Base-by-base conservation (phyloP, 2,888 invertebrate species). In the Xylocampa areola region DNA sequence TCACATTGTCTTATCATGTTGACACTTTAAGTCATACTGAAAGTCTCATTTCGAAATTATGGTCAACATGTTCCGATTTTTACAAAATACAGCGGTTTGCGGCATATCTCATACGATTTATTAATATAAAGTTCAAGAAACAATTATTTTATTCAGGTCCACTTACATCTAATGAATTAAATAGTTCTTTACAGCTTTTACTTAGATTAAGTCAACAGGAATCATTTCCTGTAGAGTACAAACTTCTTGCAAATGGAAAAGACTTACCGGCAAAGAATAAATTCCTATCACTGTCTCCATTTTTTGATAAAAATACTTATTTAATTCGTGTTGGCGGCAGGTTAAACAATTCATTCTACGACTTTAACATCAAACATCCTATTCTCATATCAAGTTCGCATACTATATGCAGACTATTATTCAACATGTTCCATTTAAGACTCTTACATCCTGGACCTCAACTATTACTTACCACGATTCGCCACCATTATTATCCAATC, bases 261-360 rank as follows among this genome's bases (percentile, higher is more conserved):
- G 5, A 25, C 10, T 52, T 51, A 41, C 44, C 39, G 13, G 44
- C 37, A 1, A 60, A 60, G 30, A 48, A 53, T 25, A 43, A 35
- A 35, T 33, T 52, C 13, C n/a, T 52, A 27, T 36, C 47, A 14
- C 32, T 58, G 32, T 47, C 47, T 8, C 58, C 58, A 39, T 48
- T 59, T 27, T 16, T 49, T n/a, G 48, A 59, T 36, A 30, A 10
- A 19, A 39, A 2, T 23, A 21, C 32, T 14, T 1, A 51, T 48
- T 11, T 67, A 17, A 48, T 71, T 17, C 44, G 61, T 37, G 64
- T 68, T 16, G 69, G 69, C 4, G 71, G 69, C 8, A 64, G 71
- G 11, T 43, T 68, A 1, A 36, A 33, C 25, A 69, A 71, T 27
- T 67, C 66, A 0, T 40, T 51, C 23, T 72, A 68, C 29, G 44